A percentile compares a stretch with the other conserved stretches of the same genome.
phyloP scores from a whole-genome alignment of 1,140 invertebrate genomes.

The Aphaenogaster floridana region DNA sequence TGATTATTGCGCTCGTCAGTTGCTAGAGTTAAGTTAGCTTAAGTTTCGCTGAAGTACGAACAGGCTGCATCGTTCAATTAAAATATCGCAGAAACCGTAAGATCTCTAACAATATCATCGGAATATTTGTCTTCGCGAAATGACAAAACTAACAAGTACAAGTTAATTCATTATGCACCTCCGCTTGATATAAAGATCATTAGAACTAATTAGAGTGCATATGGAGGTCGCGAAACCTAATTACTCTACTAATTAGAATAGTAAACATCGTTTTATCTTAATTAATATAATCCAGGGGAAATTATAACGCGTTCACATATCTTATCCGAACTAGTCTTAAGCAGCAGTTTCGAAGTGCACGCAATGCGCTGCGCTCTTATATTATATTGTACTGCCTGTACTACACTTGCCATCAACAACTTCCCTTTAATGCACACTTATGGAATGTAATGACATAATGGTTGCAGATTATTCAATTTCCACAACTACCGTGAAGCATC shows the following conservation, averaged over 20 bases:
- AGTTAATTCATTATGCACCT: not conserved
- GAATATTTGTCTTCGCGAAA: not conserved
- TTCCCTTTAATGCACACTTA: conserved; percentile 53
- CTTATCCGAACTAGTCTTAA: not conserved
- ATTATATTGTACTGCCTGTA: conserved; percentile 11
- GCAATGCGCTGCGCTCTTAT: not conserved
- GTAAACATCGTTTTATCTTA: conserved; percentile 3
- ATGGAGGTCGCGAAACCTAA: conserved; percentile 3
- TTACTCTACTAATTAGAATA: not conserved
- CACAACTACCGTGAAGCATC: conserved; percentile 29
- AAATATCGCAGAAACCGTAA: conserved; percentile 39
- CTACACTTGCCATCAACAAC: conserved; percentile 32
- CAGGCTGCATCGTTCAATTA: not conserved
- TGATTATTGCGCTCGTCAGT: not conserved
- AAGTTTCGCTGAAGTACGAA: conserved; percentile 9
- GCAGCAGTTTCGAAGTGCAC: not conserved
- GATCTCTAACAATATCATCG: not conserved
- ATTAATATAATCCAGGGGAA: not conserved
- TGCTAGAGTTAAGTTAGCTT: not conserved
- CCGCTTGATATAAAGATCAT: not conserved
- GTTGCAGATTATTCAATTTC: conserved; percentile 57
- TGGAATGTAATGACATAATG: conserved; percentile 51
- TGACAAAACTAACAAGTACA: not conserved
- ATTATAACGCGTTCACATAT: conserved; percentile 3
- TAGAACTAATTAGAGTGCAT: conserved; percentile 10